phyloP scores from a whole-genome alignment of 2,113 vertebrate species.

The Anser brachyrhynchus region DNA sequence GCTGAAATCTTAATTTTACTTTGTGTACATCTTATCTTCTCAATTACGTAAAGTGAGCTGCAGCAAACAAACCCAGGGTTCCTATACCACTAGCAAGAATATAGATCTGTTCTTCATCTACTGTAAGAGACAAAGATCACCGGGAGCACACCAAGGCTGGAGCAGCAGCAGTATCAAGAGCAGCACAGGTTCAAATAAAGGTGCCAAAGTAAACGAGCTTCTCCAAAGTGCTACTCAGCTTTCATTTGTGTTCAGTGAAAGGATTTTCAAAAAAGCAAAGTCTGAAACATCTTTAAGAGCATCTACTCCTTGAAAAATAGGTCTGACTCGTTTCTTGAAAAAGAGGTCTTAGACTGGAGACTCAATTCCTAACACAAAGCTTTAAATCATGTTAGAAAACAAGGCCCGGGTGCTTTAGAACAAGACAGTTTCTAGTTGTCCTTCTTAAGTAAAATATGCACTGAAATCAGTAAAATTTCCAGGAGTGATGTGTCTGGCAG shows the following conservation, averaged over 20 bases:
- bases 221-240: fast-evolving
- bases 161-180: neutral
- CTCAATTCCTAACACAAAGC: neutral
- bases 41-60: neutral
- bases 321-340: neutral
- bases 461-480: neutral
- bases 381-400: neutral
- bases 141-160: neutral
- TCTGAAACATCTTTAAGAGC: neutral
- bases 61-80: neutral
- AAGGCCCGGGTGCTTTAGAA: neutral
- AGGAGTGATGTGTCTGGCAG: neutral
- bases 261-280: neutral
- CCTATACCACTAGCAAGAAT: neutral
- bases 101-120: neutral
- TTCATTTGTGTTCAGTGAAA: neutral
- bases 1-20: neutral
- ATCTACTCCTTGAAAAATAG: neutral
- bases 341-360: neutral
- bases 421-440: neutral
- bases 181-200: neutral
- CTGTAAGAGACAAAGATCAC: neutral
- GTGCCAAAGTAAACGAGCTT: neutral
- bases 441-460: neutral
- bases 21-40: neutral